Conservation (phyloP, 2,888 invertebrate species). For the Tineola bisselliella region DNA sequence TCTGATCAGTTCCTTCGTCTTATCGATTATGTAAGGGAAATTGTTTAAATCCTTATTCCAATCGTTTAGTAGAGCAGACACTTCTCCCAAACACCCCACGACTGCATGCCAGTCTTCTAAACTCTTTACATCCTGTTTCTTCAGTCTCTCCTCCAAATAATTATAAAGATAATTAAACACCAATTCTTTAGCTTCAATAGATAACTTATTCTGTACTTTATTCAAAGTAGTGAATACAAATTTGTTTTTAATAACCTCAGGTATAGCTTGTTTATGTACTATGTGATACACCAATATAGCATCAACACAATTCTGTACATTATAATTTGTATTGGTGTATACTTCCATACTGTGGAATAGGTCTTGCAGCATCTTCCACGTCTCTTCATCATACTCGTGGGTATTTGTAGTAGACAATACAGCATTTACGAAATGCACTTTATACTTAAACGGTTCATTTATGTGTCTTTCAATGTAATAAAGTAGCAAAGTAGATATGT, state of each 20-base stretch:
- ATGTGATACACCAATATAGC: constrained; percentile 31
- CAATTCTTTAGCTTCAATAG: constrained; percentile 26
- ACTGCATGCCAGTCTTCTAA: constrained; percentile 21
- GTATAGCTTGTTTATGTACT: constrained; percentile 26
- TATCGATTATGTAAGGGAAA: constrained; percentile 29
- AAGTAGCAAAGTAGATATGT: constrained; percentile 29
- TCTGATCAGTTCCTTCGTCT: constrained; percentile 30
- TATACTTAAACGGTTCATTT: constrained; percentile 27
- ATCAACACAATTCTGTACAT: constrained; percentile 32
- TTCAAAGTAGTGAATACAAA: constrained; percentile 29
- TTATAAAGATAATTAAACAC: constrained; percentile 36
- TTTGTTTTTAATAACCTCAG: constrained; percentile 32
- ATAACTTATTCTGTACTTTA: constrained; percentile 25
- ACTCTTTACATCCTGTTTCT: constrained; percentile 12
- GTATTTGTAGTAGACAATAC: constrained; percentile 26
- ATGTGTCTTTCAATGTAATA: constrained; percentile 33
- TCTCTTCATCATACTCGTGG: constrained; percentile 28
- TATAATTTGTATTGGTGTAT: constrained; percentile 28
- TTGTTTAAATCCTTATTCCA: constrained; percentile 37
- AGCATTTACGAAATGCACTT: constrained; percentile 27
- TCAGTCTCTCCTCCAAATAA: constrained; percentile 21
- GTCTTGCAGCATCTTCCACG: constrained; percentile 37
- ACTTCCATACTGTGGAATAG: constrained; percentile 34
- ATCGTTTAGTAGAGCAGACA: constrained; percentile 28
- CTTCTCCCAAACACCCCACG: neutral